Conservation (phyloP, 2,113 vertebrate genomes). For the Parotia lawesii region DNA sequence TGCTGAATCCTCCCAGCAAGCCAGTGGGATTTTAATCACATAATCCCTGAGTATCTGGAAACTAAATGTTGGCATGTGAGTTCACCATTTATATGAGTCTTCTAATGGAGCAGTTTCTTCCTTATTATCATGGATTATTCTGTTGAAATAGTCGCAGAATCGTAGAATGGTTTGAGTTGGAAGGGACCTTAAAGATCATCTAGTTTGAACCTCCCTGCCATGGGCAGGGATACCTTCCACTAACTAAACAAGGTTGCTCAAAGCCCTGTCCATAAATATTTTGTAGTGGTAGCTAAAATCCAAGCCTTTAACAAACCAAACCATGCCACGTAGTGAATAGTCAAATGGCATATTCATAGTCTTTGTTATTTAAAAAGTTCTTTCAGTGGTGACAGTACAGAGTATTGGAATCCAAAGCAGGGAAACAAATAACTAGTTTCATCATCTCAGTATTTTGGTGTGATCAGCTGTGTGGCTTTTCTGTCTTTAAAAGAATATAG, state of each 20-base stretch:
- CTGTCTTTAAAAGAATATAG: background rate
- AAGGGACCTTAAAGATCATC: background rate
- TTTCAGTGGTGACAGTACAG: background rate
- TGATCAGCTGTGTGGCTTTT: background rate
- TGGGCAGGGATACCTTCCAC: too few relatives aligned
- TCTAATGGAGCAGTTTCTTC: background rate
- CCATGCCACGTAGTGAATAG: background rate
- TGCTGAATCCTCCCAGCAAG: conserved; percentile 17
- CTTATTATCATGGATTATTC: background rate
- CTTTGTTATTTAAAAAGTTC: background rate
- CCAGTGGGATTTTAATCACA: conserved; percentile 2
- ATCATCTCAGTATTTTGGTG: background rate
- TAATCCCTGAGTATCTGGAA: conserved; percentile 32
- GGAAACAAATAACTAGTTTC: background rate
- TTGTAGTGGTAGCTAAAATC: background rate
- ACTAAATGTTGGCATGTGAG: background rate
- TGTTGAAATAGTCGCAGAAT: background rate
- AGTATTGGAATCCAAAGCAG: background rate
- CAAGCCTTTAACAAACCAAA: background rate
- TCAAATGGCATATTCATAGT: background rate
- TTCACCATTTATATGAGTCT: background rate
- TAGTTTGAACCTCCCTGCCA: background rate
- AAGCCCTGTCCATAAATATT: background rate
- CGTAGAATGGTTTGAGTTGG: background rate
- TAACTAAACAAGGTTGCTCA: background rate